A percentile compares a stretch with the other conserved stretches of the same genome.
These are phyloP conservation scores for Lanius collurio DNA, from an alignment of 2,113 vertebrate species.

Conservation along the genomic window DNA sequence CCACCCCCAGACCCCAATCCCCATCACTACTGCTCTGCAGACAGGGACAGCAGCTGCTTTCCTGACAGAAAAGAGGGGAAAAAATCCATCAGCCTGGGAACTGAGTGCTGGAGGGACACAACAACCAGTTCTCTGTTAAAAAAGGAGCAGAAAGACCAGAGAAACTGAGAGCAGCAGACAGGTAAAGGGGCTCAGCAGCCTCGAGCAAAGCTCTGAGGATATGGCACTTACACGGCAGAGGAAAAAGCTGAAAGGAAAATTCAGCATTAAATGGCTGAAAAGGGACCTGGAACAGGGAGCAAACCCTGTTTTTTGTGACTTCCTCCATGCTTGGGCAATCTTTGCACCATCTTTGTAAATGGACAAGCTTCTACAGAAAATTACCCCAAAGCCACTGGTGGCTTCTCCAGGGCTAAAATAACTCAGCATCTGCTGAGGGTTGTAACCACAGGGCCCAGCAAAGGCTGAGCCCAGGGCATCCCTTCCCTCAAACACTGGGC, in stretches of 20 bases:
- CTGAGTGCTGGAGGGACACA: neutral
- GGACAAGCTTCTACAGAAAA: neutral
- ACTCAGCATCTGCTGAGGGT: neutral
- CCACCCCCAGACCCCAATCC: neutral
- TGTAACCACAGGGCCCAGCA: neutral
- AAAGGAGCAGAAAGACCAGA: neutral
- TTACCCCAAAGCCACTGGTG: accelerated
- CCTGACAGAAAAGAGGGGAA: neutral
- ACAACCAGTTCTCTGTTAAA: neutral
- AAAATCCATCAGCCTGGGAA: neutral
- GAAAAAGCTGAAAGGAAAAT: neutral
- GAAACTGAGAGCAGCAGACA: neutral
- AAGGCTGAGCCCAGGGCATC: neutral
- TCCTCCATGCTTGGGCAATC: neutral
- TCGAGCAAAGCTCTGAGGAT: neutral
- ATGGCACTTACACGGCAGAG: neutral
- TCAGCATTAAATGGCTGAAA: neutral
- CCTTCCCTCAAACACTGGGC: neutral
- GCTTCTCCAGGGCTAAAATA: neutral
- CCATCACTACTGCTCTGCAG: accelerated
- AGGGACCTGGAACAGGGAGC: neutral
- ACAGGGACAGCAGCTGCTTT: neutral
- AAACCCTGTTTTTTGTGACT: neutral
- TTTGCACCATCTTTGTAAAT: neutral
- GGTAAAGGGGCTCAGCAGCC: neutral